phyloP scores from a whole-genome alignment of 2,888 invertebrate genomes.

The Parnassius orleans region DNA sequence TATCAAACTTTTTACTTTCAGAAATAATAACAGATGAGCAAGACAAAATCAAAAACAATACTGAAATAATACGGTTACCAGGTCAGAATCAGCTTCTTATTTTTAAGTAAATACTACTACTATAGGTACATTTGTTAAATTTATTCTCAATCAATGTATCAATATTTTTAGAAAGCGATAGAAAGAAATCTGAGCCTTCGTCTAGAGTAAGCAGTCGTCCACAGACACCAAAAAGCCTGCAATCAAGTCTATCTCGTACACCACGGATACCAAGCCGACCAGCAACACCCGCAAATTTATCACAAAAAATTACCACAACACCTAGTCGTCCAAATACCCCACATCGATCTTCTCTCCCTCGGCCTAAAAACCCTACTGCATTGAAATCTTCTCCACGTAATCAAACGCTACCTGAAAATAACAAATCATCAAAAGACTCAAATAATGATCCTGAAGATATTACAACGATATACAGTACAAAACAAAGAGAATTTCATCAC shows the following conservation, averaged over 20 bases:
- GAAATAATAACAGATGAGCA: conserved; percentile 12
- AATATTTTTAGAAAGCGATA: conserved; percentile 22
- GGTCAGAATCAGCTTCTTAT: conserved; percentile 3
- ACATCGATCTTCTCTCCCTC: conserved; percentile 34
- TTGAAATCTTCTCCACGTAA: conserved; percentile 19
- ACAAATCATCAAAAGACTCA: not conserved
- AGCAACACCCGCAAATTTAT: conserved; percentile 45
- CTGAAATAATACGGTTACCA: conserved; percentile 9
- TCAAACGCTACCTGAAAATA: conserved; percentile 23
- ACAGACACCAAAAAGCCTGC: conserved; percentile 52
- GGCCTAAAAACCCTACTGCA: conserved; percentile 41
- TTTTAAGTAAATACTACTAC: not conserved
- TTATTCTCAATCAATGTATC: too few relatives aligned
- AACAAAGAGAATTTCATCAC: conserved; percentile 55
- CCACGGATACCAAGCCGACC: conserved; percentile 50
- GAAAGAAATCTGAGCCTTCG: conserved; percentile 39
- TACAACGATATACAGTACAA: conserved; percentile 40
- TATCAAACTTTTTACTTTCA: not conserved
- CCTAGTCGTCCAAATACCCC: conserved; percentile 58
- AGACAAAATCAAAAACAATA: conserved; percentile 3
- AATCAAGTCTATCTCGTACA: conserved; percentile 56
- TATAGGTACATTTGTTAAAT: not conserved
- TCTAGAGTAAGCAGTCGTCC: conserved; percentile 47
- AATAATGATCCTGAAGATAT: conserved; percentile 7
- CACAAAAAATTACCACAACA: conserved; percentile 38